Evolutionary conservation across 1,140 invertebrate species (phyloP).

Genomic region (Drosophila subobscura): DNA sequence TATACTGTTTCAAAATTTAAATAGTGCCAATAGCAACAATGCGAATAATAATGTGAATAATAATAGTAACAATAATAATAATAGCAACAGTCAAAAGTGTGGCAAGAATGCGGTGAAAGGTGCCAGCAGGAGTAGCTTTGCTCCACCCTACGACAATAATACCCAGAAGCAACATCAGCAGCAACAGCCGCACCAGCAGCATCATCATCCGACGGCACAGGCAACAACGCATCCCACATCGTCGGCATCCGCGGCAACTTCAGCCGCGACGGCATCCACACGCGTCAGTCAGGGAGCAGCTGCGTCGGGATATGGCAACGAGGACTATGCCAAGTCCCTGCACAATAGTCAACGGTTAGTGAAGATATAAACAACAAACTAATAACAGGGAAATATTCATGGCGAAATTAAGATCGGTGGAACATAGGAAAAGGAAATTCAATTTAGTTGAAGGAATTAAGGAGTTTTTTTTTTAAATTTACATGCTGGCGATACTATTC

Average conservation of each 20-base stretch:
- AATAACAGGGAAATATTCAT: too few species aligned
- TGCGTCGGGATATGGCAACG: constrained; percentile 40
- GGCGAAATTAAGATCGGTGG: too few species aligned
- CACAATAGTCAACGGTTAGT: constrained; percentile 64
- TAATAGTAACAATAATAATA: constrained; percentile 43
- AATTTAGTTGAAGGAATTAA: too few species aligned
- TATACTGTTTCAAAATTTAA: constrained; percentile 82
- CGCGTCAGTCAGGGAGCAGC: constrained; percentile 35
- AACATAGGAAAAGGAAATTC: too few species aligned
- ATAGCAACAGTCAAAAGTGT: constrained; percentile 51
- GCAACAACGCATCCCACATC: constrained; percentile 26
- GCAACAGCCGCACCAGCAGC: constrained; percentile 21
- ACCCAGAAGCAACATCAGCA: constrained; percentile 53
- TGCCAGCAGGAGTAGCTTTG: constrained; percentile 33
- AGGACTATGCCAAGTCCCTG: constrained; percentile 65
- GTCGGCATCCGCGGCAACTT: constrained; percentile 18
- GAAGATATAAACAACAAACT: not conserved
- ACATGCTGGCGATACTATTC: too few species aligned
- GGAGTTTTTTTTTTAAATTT: too few species aligned
- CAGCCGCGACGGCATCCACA: constrained; percentile 28
- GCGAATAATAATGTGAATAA: constrained; percentile 26
- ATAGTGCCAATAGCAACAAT: constrained; percentile 63
- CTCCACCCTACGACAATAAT: constrained; percentile 63
- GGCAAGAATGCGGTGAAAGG: constrained; percentile 49
- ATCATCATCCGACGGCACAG: constrained; percentile 30